Base-by-base conservation (phyloP, 2,888 invertebrate species). In the Catocala fraxini region DNA sequence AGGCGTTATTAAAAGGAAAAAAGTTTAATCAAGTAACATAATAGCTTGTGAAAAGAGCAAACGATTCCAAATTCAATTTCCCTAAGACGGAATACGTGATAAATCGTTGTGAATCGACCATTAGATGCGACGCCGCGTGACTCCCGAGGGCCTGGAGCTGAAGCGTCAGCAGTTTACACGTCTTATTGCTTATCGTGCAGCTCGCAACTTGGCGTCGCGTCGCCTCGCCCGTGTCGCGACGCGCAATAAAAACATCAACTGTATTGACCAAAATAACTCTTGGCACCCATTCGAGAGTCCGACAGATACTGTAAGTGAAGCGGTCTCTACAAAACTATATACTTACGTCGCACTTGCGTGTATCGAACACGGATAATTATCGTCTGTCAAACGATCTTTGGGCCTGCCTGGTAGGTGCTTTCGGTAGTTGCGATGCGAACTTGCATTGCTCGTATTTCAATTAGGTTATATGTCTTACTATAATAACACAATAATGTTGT, bases 171-270 rank as follows among this genome's bases (percentile, higher is more conserved):
- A 88, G 85, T 89, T 88, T 87, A 85, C 86, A 88, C 85, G 87
- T 90, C 91, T 91, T 91, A 90, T 91, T 91, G 89, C 88, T 89
- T 89, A 89, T 91, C 89, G 85, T 81, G 84, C 78, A 78, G 76
- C 79, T 82, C 80, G 71, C 83, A 82, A 84, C 84, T 84, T 83
- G 84, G 83, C 70, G 7, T 39, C 9, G 35, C 35, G 6, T 39
- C 35, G 35, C 35, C 35, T 39, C 35, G 35, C 35, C 80, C 77
- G 84, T 85, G 88, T 85, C 90, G 91, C 91, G 90, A 83, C 86
- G 85, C 88, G 89, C 93, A 93, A 93, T 93, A 94, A 94, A 94
- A 93, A 92, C 94, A 93, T 92, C 94, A 91, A 89, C 91, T 86
- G 87, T 89, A 89, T 90, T 89, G 88, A 93, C 94, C 89, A 90